Evolutionary conservation across 2,888 invertebrate species (phyloP).

Genomic region (Heliconius ismenius): DNA sequence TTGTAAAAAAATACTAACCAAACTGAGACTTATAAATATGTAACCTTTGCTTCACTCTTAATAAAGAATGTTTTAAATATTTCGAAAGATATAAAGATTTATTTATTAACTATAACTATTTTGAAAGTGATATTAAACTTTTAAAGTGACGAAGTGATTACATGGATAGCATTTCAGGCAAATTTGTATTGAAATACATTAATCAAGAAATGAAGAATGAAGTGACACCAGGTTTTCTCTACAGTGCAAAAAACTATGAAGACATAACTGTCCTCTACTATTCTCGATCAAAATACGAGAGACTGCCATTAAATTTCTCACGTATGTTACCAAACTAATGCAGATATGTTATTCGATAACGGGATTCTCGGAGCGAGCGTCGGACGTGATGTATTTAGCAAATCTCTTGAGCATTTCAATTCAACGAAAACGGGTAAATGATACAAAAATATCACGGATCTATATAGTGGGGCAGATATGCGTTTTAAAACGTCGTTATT

Average conservation of each 20-base stretch:
- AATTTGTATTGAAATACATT: too few species aligned
- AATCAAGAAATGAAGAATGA: too few species aligned
- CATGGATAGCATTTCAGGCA: too few species aligned
- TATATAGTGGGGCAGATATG: not conserved
- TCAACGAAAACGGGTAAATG: conserved; percentile 32
- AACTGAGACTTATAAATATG: not conserved
- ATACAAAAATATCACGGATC: conserved; percentile 22
- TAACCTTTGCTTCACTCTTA: not conserved
- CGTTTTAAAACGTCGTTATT: not conserved
- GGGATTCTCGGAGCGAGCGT: conserved; percentile 51
- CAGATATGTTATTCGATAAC: conserved; percentile 60
- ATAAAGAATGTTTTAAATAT: not conserved
- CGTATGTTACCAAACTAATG: conserved; percentile 55
- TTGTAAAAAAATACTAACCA: not conserved
- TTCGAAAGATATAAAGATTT: not conserved
- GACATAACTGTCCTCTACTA: conserved; percentile 27
- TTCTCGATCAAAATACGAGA: conserved; percentile 18
- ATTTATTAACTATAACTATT: too few species aligned
- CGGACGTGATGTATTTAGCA: conserved; percentile 61
- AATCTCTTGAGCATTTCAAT: conserved; percentile 42
- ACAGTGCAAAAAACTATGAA: conserved; percentile 15
- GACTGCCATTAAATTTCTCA: conserved; percentile 44
- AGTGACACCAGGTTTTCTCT: too few species aligned
- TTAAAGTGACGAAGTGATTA: too few species aligned
- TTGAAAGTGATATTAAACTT: too few species aligned